These are phyloP conservation scores for Schizothorax lantsangensis DNA, from an alignment of 2,797 vertebrate genomes.

Conservation along the genomic window DNA sequence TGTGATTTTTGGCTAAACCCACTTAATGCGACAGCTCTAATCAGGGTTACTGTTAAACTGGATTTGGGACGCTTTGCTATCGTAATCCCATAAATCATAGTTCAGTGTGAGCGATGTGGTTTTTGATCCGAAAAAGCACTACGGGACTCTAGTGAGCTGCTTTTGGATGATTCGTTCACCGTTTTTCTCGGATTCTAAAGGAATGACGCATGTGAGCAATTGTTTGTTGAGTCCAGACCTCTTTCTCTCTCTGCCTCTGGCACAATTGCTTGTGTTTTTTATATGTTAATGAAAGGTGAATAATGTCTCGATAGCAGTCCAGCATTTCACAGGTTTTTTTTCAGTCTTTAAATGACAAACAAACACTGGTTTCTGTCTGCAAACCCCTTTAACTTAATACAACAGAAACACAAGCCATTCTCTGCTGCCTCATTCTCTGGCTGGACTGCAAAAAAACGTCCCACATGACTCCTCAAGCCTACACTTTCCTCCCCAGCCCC, in stretches of 20 bases:
- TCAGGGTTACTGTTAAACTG: constrained; percentile 40
- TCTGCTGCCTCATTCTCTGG: not conserved
- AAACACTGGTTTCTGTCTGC: constrained; percentile 9
- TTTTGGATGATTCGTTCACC: not conserved
- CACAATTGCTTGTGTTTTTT: not conserved
- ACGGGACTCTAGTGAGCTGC: not conserved
- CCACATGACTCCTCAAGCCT: constrained; percentile 4
- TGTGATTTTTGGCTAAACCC: constrained; percentile 25
- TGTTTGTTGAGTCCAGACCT: not conserved
- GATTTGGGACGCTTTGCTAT: constrained; percentile 32
- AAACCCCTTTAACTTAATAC: not conserved
- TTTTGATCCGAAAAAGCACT: constrained; percentile 15
- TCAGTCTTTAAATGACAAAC: not conserved
- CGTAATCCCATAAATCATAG: constrained; percentile 39
- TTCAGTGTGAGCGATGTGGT: not conserved
- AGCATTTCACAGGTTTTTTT: not conserved
- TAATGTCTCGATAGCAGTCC: not conserved
- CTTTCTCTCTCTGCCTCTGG: not conserved
- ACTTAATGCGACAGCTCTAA: constrained; percentile 31
- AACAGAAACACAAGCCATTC: not conserved
- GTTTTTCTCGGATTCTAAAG: not conserved
- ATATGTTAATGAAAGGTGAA: not conserved
- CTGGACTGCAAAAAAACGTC: constrained; percentile 16
- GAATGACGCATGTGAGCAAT: not conserved
- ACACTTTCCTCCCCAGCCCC: not conserved